Percentiles rank a stretch among this genome's conserved stretches.
These are phyloP conservation scores for Paedocypris micromegethes DNA, from an alignment of 2,797 vertebrate species.

Conservation along the genomic window DNA sequence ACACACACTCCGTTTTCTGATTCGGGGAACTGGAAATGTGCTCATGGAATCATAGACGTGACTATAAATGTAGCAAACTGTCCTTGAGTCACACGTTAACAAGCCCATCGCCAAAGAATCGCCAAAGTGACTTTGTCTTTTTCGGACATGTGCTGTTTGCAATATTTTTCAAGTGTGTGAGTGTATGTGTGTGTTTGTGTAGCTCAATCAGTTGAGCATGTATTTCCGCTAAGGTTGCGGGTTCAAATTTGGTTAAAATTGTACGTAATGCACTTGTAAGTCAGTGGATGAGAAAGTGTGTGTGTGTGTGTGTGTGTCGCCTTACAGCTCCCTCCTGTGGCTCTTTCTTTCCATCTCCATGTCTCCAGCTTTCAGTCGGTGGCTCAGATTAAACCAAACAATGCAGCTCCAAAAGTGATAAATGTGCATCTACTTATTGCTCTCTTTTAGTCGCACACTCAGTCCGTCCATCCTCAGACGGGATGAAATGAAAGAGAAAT, in stretches of 20 bases:
- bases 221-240: too few relatives aligned
- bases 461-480: constrained; percentile 43
- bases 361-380: constrained; percentile 87
- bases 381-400: constrained; percentile 97
- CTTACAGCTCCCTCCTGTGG: constrained; percentile 84
- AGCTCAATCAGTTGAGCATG: too few relatives aligned
- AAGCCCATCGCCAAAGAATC: too few relatives aligned
- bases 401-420: constrained; percentile 95
- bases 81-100: too few relatives aligned
- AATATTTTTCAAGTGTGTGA: too few relatives aligned
- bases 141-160: too few relatives aligned
- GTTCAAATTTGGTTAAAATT: too few relatives aligned
- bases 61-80: not conserved
- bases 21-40: constrained; percentile 1
- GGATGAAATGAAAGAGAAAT: constrained; percentile 61
- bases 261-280: too few relatives aligned
- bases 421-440: constrained; percentile 84
- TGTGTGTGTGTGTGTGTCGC: constrained; percentile 75
- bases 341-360: constrained; percentile 54
- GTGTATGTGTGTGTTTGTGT: too few relatives aligned
- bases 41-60: not conserved
- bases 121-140: too few relatives aligned
- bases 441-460: constrained; percentile 67
- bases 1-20: constrained; percentile 18
- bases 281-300: too few relatives aligned